These are phyloP conservation scores for Hydropsyche tenuis DNA, from an alignment of 1,140 invertebrate species.

Conservation along the genomic window DNA sequence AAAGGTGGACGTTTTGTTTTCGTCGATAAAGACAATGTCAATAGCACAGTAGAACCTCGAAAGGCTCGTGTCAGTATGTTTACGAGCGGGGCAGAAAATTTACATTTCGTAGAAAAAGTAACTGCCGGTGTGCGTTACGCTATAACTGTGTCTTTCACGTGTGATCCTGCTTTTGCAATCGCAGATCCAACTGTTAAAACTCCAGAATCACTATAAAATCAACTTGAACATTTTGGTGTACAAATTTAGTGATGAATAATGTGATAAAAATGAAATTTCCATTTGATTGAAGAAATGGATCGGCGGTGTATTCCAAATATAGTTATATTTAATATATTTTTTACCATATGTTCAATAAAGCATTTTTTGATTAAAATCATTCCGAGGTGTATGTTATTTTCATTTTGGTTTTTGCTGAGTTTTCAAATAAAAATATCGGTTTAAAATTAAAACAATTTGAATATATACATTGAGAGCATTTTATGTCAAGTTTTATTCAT, in stretches of 20 bases:
- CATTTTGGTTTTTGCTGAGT: too few species aligned
- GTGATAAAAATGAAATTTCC: slow-evolving; percentile 17
- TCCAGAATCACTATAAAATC: slow-evolving; percentile 3
- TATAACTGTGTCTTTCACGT: slow-evolving; percentile 86
- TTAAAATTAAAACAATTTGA: not conserved
- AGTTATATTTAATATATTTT: slow-evolving; percentile 20
- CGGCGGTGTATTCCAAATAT: slow-evolving; percentile 7
- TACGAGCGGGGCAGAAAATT: slow-evolving; percentile 86
- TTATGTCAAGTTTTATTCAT: slow-evolving; percentile 28
- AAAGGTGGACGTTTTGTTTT: slow-evolving; percentile 84
- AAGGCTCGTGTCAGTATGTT: slow-evolving; percentile 83
- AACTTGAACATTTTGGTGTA: not conserved
- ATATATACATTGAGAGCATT: too few species aligned
- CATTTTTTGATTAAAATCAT: too few species aligned
- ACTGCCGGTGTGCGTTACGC: slow-evolving; percentile 76
- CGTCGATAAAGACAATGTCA: slow-evolving; percentile 72
- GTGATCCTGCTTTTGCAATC: slow-evolving; percentile 71
- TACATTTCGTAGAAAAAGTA: slow-evolving; percentile 83
- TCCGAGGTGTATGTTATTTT: too few species aligned
- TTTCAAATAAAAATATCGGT: too few species aligned
- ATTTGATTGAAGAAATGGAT: not conserved
- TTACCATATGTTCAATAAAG: not conserved
- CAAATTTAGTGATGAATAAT: slow-evolving; percentile 12
- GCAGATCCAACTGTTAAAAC: slow-evolving; percentile 63
- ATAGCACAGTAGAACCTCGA: slow-evolving; percentile 77